Evolutionary conservation across 1,140 invertebrate species (phyloP), one percentile per base, ranked within the genome.

Genomic region (Mya arenaria): DNA sequence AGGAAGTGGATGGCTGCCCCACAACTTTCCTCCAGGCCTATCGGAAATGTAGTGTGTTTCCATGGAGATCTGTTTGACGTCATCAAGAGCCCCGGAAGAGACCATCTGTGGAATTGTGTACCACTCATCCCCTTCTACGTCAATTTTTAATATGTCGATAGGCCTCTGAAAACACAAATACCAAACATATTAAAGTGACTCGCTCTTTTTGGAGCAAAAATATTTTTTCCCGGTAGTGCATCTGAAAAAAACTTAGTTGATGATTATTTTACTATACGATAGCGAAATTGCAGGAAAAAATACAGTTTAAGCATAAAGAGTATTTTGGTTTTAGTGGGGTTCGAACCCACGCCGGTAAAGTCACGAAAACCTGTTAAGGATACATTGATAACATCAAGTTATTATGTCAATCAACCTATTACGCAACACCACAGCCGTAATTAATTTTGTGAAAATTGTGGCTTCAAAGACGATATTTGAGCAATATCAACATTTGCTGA

Each of bases 41-140:
- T n/a, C 19, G 28, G 30, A 36, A 0, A 15, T 23, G 23, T 15
- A 63, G 44, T 82, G 79, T 32, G 71, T 73, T 62, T 82, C 79
- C 62, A 82, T 82, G 28, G 69, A 48, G 25, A 82, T 82, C n/a
- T 82, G 79, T 65, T 62, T 82, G 30, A 85, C 74, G n/a, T 78
- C 52, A 3, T 68, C 37, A 0, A 85, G 56, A 4, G 65, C 37
- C 1, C 84, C 84, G 17, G 79, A 60, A 13, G 34, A 36, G 13
- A 83, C 30, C 84, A 85, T 85, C 39, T 85, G 41, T 1, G 60
- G 68, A 56, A 85, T 39, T 6, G 80, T 48, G 4, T 34, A 37
- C 84, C 84, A 85, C 39, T 85, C 84, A 25, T 68, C 63, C n/a
- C 71, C 80, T 68, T 85, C 84, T 48, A 80, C 78, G 58, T 85